Conservation (phyloP, 2,797 vertebrate genomes). For the Galago senegalensis region DNA sequence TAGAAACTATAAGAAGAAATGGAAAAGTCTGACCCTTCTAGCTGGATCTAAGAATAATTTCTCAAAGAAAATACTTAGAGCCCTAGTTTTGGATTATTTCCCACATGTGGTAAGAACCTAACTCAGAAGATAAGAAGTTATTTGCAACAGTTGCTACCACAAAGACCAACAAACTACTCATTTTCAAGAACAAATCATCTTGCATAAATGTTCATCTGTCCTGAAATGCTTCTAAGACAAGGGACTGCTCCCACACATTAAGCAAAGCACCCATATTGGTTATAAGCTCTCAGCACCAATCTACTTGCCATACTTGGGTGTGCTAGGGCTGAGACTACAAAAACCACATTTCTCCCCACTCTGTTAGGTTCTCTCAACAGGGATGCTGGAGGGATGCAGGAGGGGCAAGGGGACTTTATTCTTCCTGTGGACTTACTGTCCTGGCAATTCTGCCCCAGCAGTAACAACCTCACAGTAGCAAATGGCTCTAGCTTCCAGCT, state of each 20-base stretch:
- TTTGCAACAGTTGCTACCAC: not conserved
- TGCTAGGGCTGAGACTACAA: not conserved
- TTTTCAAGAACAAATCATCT: slow-evolving; percentile 30
- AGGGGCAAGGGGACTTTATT: not conserved
- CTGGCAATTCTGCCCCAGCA: not conserved
- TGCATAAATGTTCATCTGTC: not conserved
- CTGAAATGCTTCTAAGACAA: slow-evolving; percentile 1
- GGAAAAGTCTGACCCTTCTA: not conserved
- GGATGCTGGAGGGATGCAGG: not conserved
- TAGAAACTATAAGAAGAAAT: slow-evolving; percentile 38
- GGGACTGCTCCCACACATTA: not conserved
- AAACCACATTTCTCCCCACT: not conserved
- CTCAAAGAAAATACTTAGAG: slow-evolving; percentile 28
- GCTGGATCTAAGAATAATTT: slow-evolving; percentile 5
- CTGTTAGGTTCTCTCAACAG: not conserved
- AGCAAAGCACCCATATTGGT: not conserved
- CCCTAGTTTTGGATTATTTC: not conserved
- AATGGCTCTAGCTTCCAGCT: not conserved
- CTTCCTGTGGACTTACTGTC: not conserved
- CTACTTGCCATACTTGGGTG: too few species aligned
- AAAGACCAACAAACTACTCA: not conserved
- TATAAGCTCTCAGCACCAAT: not conserved
- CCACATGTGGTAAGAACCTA: not conserved
- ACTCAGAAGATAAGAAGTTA: slow-evolving; percentile 14
- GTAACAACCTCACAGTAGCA: not conserved